A percentile compares a stretch with the other conserved stretches of the same genome.
Evolutionary conservation across 35 echinoderm and acorn worm species (phyloP).

Genomic region (Heliocidaris erythrogramma): DNA sequence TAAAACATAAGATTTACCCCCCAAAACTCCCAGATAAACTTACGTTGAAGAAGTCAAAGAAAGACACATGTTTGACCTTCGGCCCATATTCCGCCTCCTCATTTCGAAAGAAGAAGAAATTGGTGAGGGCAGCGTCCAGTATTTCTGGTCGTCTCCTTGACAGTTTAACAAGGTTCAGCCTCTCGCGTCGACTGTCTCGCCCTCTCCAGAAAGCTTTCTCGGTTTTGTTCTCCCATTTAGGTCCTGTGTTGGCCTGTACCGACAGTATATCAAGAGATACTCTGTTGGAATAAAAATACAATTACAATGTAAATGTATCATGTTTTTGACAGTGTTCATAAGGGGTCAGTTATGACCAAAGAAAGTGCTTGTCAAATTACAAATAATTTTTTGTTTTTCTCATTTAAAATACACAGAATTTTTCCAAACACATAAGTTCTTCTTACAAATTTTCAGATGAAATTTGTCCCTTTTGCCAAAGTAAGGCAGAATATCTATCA

Average conservation of each 20-base stretch:
- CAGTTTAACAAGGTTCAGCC: conserved; percentile 85
- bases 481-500: no score
- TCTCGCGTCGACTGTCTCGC: conserved; percentile 82
- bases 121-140: conserved; percentile 91
- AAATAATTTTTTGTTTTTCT: no score
- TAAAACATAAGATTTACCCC: no score
- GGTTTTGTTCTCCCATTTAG: conserved; percentile 89
- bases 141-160: conserved; percentile 75
- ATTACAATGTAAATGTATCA: neutral
- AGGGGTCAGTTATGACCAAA: no score
- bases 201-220: conserved; percentile 91
- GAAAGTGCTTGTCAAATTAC: no score
- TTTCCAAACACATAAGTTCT: no score
- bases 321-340: no score
- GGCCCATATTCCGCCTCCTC: conserved; percentile 87
- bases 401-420: no score
- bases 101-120: conserved; percentile 86
- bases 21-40: neutral
- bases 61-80: conserved; percentile 94
- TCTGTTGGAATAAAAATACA: conserved; percentile 46
- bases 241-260: conserved; percentile 93
- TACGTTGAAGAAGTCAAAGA: conserved; percentile 99
- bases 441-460: no score
- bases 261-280: conserved; percentile 95
- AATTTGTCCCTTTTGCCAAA: no score